phyloP scores from a whole-genome alignment of 2,113 vertebrate species.

The Halichoerus grypus region DNA sequence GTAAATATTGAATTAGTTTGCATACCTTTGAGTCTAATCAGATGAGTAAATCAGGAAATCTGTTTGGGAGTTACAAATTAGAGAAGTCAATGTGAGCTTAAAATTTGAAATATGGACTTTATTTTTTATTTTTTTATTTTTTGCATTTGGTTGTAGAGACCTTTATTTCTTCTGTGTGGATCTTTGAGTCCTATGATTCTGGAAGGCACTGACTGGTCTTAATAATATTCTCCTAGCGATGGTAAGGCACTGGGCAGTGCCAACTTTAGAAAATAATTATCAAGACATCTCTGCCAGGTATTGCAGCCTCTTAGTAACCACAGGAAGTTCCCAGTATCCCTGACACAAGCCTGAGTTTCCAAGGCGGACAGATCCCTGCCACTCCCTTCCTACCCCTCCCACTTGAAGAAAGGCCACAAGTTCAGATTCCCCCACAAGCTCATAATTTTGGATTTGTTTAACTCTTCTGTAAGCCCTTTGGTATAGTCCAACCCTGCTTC shows the following conservation, averaged over 20 bases:
- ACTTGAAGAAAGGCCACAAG: slow-evolving; percentile 43
- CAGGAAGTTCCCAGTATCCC: slow-evolving; percentile 41
- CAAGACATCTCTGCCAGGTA: background rate
- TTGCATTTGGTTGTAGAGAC: background rate
- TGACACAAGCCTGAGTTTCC: slow-evolving; percentile 15
- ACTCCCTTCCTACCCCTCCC: slow-evolving; percentile 35
- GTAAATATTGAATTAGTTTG: slow-evolving; percentile 42
- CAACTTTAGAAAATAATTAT: slow-evolving; percentile 6
- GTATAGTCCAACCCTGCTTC: background rate
- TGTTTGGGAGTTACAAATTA: slow-evolving; percentile 8
- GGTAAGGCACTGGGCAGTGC: background rate
- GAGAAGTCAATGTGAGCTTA: background rate
- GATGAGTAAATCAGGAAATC: slow-evolving; percentile 32
- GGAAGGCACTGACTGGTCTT: background rate
- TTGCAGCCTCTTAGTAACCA: background rate
- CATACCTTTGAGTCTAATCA: background rate
- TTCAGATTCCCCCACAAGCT: slow-evolving; percentile 49
- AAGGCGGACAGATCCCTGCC: slow-evolving; percentile 28
- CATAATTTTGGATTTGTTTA: slow-evolving; percentile 24
- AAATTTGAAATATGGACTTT: background rate
- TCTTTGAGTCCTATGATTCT: background rate
- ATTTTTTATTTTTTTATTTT: background rate
- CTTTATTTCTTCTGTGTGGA: background rate
- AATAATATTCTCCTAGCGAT: background rate
- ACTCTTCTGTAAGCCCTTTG: slow-evolving; percentile 26